Base-by-base conservation (phyloP, 2,113 vertebrate species). In the Crotophaga sulcirostris region DNA sequence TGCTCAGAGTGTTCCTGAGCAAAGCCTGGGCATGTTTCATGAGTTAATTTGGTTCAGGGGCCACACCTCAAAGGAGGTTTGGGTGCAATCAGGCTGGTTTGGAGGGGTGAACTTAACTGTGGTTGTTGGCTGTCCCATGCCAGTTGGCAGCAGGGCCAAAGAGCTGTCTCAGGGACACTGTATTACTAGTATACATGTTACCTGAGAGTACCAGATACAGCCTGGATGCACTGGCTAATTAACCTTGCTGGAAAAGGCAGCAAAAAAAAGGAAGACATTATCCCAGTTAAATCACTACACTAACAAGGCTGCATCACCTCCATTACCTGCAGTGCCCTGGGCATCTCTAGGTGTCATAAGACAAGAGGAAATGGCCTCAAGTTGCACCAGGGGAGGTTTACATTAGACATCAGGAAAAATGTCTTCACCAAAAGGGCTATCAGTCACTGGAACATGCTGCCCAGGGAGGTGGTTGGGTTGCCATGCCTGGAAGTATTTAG, bases 201-300 rank as follows among this genome's bases (percentile, higher is more conserved):
- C 44, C 36, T 23, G 18, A 59, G 44, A 75, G 26, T 69, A 59
- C 14, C n/a, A 54, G 42, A 14, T 36, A n/a, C 6, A 34, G 44
- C 52, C 62, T 69, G 51, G 23, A 63, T 54, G 60, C 31, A 11
- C 73, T 51, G 60, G 38, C 21, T 84, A 51, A 89, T 78, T 78
- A 87, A 78, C 69, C 29, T 74, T 91, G 69, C 81, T 70, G 47
- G 60, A n/a, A 91, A 89, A 77, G 28, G n/a, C n/a, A n/a, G n/a
- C n/a, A n/a, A n/a, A n/a, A n/a, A n/a, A n/a, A n/a, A n/a, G 66
- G 45, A 80, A 81, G 54, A 31, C 59, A 16, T 11, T 69, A 62
- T 58, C 42, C 60, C 51, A 56, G 60, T 38, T 77, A 87, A 56
- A 93, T 73, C 54, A 29, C 73, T 56, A 4, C 23, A 13, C n/a